Evolutionary conservation across 1,140 invertebrate species (phyloP).

Genomic region (Leptonema lineaticorne): DNA sequence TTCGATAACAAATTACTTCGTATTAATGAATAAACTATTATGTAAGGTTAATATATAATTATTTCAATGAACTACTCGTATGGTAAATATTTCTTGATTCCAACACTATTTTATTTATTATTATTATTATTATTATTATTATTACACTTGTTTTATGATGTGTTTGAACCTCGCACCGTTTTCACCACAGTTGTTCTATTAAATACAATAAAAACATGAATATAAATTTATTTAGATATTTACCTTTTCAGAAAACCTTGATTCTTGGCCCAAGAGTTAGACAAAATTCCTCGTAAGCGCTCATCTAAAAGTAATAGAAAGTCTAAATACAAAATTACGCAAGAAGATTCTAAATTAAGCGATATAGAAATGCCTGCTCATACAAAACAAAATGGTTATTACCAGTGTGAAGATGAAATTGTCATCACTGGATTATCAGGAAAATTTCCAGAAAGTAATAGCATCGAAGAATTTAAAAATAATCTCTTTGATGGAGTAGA

Average conservation of each 20-base stretch:
- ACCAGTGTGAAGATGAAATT: slow-evolving; percentile 57
- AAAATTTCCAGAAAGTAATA: slow-evolving; percentile 79
- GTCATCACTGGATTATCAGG: slow-evolving; percentile 86
- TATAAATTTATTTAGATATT: too few relatives aligned
- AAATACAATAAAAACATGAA: too few relatives aligned
- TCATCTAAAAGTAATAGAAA: slow-evolving; percentile 32
- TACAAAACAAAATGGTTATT: slow-evolving; percentile 28
- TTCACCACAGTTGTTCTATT: too few relatives aligned
- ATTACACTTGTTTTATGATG: too few relatives aligned
- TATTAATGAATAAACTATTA: too few relatives aligned
- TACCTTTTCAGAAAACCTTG: slow-evolving; percentile 38
- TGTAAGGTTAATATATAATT: too few relatives aligned
- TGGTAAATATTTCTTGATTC: too few relatives aligned
- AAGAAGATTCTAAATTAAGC: background rate
- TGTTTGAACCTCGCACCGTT: too few relatives aligned
- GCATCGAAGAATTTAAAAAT: slow-evolving; percentile 82
- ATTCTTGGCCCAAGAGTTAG: slow-evolving; percentile 26
- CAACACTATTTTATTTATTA: too few relatives aligned
- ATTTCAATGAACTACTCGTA: too few relatives aligned
- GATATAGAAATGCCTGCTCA: slow-evolving; percentile 25
- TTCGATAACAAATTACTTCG: too few relatives aligned
- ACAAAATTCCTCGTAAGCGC: slow-evolving; percentile 39
- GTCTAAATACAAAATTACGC: slow-evolving; percentile 30
- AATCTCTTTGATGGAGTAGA: slow-evolving; percentile 80
- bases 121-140: too few relatives aligned